Base-by-base conservation (phyloP, 2,888 invertebrate species). In the Leucozona laternaria region DNA sequence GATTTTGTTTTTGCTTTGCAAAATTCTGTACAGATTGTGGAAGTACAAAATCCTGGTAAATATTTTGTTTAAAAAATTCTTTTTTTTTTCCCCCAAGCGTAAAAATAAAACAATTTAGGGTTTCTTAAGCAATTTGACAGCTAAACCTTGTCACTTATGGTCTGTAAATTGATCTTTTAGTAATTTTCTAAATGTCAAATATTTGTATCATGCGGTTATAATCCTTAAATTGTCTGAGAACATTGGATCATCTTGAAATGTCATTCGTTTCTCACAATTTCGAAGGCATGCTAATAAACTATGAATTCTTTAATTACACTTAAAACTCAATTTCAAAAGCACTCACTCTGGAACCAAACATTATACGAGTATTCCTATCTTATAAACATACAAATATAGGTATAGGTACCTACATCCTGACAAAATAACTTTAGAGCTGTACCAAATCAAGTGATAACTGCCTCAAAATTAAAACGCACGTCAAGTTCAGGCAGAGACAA, bases 381-480 rank as follows among this genome's bases (percentile, higher is more conserved):
- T n/a, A n/a, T n/a, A n/a, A 8, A 22, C 15, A 22, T 4, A 22
- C 13, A 2, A 17, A 7, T 31, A 20, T 31, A 20, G n/a, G 10
- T 17, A 15, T 10, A 10, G 0, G 4, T n/a, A 53, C 45, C 48
- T 17, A 22, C 22, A 37, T 60, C 22, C 80, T 85, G 85, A 85
- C 77, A 77, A 73, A 85, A 80, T 81, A 81, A 68, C 77, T 77
- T 81, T 72, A 22, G 48, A 66, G 57, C 79, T 62, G 80, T 53
- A 80, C 85, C 86, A 88, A 88, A 88, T 84, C 88, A 88, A 84
- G 78, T 88, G 88, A 88, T 88, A 88, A 88, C 88, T 83, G 88
- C 82, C 78, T 81, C 78, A 76, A 88, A 88, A 88, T 88, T 85
- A 88, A 88, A 88, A 88, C 88, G 84, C 76, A 85, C 86, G 88